Percentiles rank a stretch among this genome's conserved stretches.
These are phyloP conservation scores for Eupithecia vulgata DNA, from an alignment of 2,888 invertebrate species.

Conservation along the genomic window DNA sequence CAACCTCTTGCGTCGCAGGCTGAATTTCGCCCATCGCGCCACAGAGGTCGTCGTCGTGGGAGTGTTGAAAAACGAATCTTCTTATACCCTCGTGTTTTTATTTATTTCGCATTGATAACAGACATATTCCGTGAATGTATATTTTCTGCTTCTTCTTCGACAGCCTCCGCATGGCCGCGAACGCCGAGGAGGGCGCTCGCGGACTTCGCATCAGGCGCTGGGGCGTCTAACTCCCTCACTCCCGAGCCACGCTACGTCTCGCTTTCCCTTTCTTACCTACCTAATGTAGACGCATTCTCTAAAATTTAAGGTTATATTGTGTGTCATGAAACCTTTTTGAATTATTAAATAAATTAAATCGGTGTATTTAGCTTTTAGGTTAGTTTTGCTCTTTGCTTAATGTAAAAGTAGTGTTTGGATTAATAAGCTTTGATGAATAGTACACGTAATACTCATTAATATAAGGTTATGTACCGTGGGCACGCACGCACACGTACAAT, in stretches of 20 bases:
- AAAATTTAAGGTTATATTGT: conserved; percentile 39
- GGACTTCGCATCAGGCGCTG: background rate
- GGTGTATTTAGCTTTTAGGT: conserved; percentile 40
- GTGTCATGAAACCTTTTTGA: conserved; percentile 43
- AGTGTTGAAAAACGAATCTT: no score
- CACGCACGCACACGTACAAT: conserved; percentile 70
- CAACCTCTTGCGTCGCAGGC: no score
- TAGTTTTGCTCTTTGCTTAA: conserved; percentile 44
- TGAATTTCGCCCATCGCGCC: no score
- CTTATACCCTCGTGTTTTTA: no score
- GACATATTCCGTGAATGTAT: no score
- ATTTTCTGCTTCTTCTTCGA: background rate
- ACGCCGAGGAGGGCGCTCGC: background rate
- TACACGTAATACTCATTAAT: conserved; percentile 81
- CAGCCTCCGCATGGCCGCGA: background rate
- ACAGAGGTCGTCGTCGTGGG: no score
- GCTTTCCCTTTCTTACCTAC: conserved; percentile 2
- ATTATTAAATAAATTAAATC: conserved; percentile 35
- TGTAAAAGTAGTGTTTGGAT: conserved; percentile 53
- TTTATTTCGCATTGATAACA: no score
- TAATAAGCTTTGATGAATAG: conserved; percentile 62
- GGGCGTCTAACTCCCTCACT: background rate
- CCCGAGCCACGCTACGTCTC: conserved; percentile 6
- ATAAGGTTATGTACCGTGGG: conserved; percentile 56
- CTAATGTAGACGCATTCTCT: conserved; percentile 23